Percentiles rank a stretch among this genome's conserved stretches.
Conservation (phyloP, 2,797 vertebrate genomes). For the Varecia variegata region DNA sequence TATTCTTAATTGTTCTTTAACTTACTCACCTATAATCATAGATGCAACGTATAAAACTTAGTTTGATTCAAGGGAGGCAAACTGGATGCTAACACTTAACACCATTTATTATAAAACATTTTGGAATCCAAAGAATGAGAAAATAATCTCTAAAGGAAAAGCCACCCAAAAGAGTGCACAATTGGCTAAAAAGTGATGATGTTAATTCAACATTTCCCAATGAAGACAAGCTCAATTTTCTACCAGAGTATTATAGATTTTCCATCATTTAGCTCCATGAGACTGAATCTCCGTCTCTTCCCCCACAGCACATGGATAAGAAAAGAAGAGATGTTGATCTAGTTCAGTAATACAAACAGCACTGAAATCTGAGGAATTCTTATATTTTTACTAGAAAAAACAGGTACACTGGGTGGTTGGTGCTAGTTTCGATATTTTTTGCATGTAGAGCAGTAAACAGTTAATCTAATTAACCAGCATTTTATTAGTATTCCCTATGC, state of each 20-base stretch:
- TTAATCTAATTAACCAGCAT: background rate
- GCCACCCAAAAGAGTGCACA: background rate
- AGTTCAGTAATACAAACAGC: background rate
- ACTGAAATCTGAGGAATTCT: background rate
- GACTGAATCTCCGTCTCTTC: background rate
- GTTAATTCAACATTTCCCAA: background rate
- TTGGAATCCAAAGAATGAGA: background rate
- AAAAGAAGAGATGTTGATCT: background rate
- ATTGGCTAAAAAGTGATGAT: background rate
- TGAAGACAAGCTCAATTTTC: background rate
- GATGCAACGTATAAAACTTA: background rate
- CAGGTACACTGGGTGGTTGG: background rate
- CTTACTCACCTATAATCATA: background rate
- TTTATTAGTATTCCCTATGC: background rate
- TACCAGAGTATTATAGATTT: background rate
- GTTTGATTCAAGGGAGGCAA: background rate
- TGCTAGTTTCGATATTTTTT: background rate
- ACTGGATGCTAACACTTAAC: background rate
- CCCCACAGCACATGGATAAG: background rate
- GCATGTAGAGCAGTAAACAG: background rate
- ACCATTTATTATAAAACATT: background rate
- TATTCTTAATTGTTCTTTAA: background rate
- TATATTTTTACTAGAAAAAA: background rate
- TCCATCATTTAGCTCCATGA: background rate
- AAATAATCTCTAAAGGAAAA: background rate